A percentile compares a stretch with the other conserved stretches of the same genome.
Conservation (phyloP, 2,113 vertebrate genomes). For the Deroptyus accipitrinus region DNA sequence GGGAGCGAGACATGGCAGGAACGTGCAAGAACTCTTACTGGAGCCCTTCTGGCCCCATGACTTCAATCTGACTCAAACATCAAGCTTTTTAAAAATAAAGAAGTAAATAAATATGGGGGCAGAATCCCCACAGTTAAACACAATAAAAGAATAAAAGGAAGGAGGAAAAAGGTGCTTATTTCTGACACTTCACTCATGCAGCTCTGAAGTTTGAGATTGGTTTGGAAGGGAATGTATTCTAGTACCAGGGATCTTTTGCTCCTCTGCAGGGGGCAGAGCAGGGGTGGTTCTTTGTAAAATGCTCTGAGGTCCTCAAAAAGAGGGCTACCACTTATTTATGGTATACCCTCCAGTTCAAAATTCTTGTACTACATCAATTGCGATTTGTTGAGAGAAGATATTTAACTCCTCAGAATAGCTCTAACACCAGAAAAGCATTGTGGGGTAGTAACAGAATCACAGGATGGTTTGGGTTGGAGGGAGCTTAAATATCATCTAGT, state of each 20-base stretch:
- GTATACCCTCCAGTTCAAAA: not conserved
- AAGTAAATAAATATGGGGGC: rapidly evolving
- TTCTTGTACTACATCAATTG: too few species aligned
- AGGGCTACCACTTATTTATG: not conserved
- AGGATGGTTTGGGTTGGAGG: not conserved
- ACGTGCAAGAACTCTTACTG: rapidly evolving
- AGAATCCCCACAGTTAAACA: not conserved
- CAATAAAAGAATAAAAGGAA: not conserved
- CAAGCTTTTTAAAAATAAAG: not conserved
- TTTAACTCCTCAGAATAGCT: not conserved
- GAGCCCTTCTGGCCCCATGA: not conserved
- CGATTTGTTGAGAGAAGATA: not conserved
- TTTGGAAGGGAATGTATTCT: not conserved
- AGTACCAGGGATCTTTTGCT: not conserved
- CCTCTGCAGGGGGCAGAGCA: not conserved
- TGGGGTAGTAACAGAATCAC: not conserved
- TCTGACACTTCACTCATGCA: rapidly evolving
- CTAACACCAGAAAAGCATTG: not conserved
- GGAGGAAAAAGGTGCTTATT: not conserved
- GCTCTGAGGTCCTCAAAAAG: not conserved
- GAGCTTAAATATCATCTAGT: not conserved
- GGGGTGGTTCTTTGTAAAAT: not conserved
- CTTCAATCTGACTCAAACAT: not conserved
- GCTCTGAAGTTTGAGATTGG: not conserved
- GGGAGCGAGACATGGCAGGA: not conserved